These are phyloP conservation scores for Drosophila sproati DNA, from an alignment of 1,140 invertebrate genomes.

Conservation along the genomic window DNA sequence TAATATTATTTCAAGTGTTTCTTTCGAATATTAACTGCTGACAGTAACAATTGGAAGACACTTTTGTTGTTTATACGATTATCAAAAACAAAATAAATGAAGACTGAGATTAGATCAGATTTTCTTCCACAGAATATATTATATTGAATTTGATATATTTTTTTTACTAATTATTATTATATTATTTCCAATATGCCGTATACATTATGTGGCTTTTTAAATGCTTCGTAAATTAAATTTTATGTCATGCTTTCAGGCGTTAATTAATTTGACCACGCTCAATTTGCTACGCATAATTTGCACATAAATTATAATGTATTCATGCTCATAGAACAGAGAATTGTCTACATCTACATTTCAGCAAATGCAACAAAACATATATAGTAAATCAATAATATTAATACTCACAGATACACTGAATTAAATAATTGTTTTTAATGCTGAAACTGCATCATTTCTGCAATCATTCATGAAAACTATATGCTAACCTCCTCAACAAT, in stretches of 20 bases:
- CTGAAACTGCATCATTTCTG: no score
- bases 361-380: conserved; percentile 12
- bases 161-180: neutral
- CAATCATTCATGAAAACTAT: neutral
- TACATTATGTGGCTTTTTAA: neutral
- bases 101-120: no score
- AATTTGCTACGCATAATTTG: conserved; percentile 30
- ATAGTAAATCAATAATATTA: neutral
- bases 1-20: no score
- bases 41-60: no score
- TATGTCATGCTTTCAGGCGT: conserved; percentile 7
- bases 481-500: no score
- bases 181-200: neutral
- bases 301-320: conserved; percentile 33
- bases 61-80: no score
- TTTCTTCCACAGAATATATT: no score
- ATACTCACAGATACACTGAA: neutral
- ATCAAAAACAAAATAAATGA: no score
- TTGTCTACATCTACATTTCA: conserved; percentile 6
- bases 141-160: no score
- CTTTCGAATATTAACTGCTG: no score
- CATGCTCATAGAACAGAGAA: conserved; percentile 19
- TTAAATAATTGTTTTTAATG: no score
- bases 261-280: conserved; percentile 29
- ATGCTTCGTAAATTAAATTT: neutral